A percentile compares a stretch with the other conserved stretches of the same genome.
Evolutionary conservation across 2,888 invertebrate genomes (phyloP).

Genomic region (Spilarctia lutea): DNA sequence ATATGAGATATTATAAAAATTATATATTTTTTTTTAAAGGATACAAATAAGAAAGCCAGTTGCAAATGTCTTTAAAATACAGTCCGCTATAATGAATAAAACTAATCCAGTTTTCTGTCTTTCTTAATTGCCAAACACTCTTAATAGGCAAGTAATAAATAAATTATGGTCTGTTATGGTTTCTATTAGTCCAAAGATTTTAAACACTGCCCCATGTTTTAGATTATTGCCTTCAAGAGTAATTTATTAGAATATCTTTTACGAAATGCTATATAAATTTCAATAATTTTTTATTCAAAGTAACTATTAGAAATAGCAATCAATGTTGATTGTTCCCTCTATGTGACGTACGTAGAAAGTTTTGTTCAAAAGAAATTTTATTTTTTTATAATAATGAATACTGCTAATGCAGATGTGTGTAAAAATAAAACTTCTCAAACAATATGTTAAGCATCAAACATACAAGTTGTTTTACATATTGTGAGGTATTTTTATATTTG

Average conservation of each 20-base stretch:
- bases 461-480: conserved; percentile 24
- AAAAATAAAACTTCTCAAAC: conserved; percentile 14
- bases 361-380: conserved; percentile 1
- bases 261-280: background rate
- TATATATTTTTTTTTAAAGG: background rate
- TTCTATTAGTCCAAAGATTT: background rate
- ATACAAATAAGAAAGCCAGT: background rate
- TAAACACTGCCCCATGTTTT: background rate
- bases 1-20: conserved; percentile 24
- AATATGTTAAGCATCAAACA: conserved; percentile 2
- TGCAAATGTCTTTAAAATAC: background rate
- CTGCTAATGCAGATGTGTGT: background rate
- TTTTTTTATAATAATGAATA: background rate
- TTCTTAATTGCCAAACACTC: background rate
- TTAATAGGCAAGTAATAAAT: background rate
- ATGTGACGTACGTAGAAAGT: background rate
- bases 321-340: background rate
- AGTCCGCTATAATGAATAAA: background rate
- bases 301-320: background rate
- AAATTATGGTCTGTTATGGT: background rate
- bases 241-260: background rate
- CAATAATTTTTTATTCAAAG: background rate
- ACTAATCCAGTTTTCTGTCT: background rate
- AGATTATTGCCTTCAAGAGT: background rate
- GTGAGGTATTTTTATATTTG: conserved; percentile 35